A percentile compares a stretch with the other conserved stretches of the same genome.
These are phyloP conservation scores for Phthorimaea operculella DNA, from an alignment of 1,140 invertebrate species.

Conservation along the genomic window DNA sequence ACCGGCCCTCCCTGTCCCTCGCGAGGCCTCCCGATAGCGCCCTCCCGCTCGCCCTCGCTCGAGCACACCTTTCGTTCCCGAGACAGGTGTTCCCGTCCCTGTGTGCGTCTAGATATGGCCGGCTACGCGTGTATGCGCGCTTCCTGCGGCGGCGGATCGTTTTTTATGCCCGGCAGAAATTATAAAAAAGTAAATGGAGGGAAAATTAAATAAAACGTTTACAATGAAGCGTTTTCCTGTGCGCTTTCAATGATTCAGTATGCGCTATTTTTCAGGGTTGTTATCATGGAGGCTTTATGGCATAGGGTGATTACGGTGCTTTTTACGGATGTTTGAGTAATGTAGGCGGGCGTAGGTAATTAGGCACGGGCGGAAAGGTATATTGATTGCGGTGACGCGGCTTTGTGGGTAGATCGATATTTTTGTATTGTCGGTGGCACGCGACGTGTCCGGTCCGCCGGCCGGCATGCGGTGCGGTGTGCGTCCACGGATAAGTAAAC, in stretches of 20 bases:
- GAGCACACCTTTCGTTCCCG: constrained; percentile 65
- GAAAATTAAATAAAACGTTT: constrained; percentile 68
- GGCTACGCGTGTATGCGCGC: constrained; percentile 43
- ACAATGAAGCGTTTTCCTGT: constrained; percentile 67
- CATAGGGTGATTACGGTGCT: constrained; percentile 41
- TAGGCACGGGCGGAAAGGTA: constrained; percentile 65
- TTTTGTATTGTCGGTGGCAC: constrained; percentile 64
- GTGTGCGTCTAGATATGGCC: constrained; percentile 52
- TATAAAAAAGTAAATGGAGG: constrained; percentile 67
- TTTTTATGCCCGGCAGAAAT: constrained; percentile 66
- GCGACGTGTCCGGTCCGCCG: constrained; percentile 47
- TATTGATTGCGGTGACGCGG: constrained; percentile 66
- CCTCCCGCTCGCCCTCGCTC: constrained; percentile 42
- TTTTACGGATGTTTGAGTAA: constrained; percentile 63
- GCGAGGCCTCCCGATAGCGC: constrained; percentile 30
- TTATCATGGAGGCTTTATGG: constrained; percentile 32
- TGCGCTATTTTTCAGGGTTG: constrained; percentile 56
- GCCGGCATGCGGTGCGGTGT: constrained; percentile 11
- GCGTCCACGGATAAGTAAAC: constrained; percentile 51
- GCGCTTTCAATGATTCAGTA: constrained; percentile 62
- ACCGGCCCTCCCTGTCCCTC: constrained; percentile 41
- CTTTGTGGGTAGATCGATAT: constrained; percentile 66
- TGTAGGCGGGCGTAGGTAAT: constrained; percentile 64
- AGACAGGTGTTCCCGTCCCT: constrained; percentile 60
- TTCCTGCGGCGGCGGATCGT: constrained; percentile 65